Conservation (phyloP, 64 coral and sea anemone species). For the Actinia equina region DNA sequence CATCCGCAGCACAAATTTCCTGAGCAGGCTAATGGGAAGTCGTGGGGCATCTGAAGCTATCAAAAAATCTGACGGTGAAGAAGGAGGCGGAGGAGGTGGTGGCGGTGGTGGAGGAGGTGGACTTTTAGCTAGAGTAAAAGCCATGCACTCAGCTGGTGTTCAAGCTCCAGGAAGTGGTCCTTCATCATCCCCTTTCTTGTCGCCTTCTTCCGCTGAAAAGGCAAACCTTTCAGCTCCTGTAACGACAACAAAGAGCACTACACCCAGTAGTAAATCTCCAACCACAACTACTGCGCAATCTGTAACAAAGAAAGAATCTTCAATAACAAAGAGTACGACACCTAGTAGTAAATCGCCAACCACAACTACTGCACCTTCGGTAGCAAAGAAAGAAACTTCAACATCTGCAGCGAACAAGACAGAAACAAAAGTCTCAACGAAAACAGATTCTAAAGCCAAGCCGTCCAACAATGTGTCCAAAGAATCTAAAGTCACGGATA, state of each 20-base stretch:
- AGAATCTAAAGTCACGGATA: not conserved
- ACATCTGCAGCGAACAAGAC: not conserved
- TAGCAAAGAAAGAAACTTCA: not conserved
- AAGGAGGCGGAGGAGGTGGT: constrained; percentile 30
- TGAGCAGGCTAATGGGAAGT: constrained; percentile 77
- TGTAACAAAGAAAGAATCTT: not conserved
- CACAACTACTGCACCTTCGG: not conserved
- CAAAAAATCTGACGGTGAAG: constrained; percentile 40
- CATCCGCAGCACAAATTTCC: constrained; percentile 94
- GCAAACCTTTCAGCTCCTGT: not conserved
- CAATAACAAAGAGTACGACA: not conserved
- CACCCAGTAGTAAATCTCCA: not conserved
- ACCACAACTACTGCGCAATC: not conserved
- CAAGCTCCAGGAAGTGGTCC: constrained; percentile 60
- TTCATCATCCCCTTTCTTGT: constrained; percentile 70
- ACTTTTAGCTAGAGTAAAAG: constrained; percentile 75
- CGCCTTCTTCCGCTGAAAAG: constrained; percentile 64
- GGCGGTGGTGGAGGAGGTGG: constrained; percentile 55
- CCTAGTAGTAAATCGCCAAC: not conserved
- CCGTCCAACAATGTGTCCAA: not conserved
- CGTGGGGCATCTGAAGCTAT: constrained; percentile 43
- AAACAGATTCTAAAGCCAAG: not conserved
- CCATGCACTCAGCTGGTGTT: constrained; percentile 85
- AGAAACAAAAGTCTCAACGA: not conserved
- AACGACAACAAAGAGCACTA: not conserved